These are phyloP conservation scores for Schizaphis graminum DNA, from an alignment of 2,888 invertebrate genomes.

Conservation along the genomic window DNA sequence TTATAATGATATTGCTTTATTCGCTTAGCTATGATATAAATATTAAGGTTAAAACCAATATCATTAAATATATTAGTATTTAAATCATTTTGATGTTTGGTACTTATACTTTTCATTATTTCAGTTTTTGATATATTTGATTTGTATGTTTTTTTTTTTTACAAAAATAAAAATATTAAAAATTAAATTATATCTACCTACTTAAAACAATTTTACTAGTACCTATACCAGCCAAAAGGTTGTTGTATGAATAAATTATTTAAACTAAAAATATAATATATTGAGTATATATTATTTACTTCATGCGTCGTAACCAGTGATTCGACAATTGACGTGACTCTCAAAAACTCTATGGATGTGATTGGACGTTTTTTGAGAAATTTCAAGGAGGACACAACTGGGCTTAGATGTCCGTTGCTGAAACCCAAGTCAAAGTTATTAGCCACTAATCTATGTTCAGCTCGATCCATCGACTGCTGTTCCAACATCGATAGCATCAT, in stretches of 20 bases:
- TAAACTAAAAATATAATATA: not conserved
- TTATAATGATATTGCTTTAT: not conserved
- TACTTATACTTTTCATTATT: not conserved
- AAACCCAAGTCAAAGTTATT: not conserved
- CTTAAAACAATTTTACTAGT: not conserved
- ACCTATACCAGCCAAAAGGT: not conserved
- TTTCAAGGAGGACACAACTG: not conserved
- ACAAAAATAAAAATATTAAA: not conserved
- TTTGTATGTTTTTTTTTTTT: not conserved
- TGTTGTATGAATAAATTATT: not conserved
- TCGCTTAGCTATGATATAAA: too few relatives aligned
- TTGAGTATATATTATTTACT: not conserved
- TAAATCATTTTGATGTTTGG: not conserved
- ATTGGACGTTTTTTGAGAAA: conserved; percentile 66
- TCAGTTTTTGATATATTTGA: not conserved
- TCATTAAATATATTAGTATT: not conserved
- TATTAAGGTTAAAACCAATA: not conserved
- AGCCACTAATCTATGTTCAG: not conserved
- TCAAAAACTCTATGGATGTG: conserved; percentile 5
- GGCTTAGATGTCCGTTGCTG: conserved; percentile 41
- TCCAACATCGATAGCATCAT: conserved; percentile 16
- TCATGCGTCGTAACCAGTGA: conserved; percentile 32
- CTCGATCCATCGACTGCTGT: not conserved
- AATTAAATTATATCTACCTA: not conserved
- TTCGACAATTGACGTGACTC: not conserved